A percentile compares a stretch with the other conserved stretches of the same genome.
phyloP scores from a whole-genome alignment of 2,797 vertebrate genomes.

The Lagocephalus sceleratus region DNA sequence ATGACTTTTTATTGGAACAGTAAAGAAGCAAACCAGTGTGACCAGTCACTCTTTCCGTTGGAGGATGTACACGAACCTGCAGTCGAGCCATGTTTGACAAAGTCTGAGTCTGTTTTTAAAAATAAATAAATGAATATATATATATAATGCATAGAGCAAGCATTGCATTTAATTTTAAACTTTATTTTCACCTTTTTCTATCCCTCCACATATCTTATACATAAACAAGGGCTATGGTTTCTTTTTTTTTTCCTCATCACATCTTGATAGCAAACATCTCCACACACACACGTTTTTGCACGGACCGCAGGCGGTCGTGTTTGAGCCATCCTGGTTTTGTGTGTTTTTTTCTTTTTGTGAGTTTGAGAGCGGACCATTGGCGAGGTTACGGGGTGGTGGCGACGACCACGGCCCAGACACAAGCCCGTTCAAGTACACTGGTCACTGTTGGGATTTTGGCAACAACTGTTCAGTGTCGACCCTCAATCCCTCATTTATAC shows the following conservation, averaged over 20 bases:
- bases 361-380: conserved; percentile 1
- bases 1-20: too few species aligned
- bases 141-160: too few species aligned
- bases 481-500: conserved; percentile 15
- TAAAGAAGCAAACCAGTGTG: neutral
- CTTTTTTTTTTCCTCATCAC: too few species aligned
- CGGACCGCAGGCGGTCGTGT: neutral
- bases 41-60: neutral
- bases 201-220: too few species aligned
- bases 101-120: too few species aligned
- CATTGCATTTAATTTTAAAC: too few species aligned
- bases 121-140: too few species aligned
- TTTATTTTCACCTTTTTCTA: too few species aligned
- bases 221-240: too few species aligned
- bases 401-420: conserved; percentile 34
- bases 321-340: too few species aligned
- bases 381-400: conserved; percentile 39
- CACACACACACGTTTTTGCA: neutral
- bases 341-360: neutral
- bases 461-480: conserved; percentile 53
- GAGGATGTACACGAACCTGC: neutral
- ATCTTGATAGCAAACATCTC: too few species aligned
- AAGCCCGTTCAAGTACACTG: conserved; percentile 38
- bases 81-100: too few species aligned
- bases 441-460: conserved; percentile 36